These are phyloP conservation scores for Mycetomoellerius zeteki DNA, from an alignment of 1,140 invertebrate species.

Conservation along the genomic window DNA sequence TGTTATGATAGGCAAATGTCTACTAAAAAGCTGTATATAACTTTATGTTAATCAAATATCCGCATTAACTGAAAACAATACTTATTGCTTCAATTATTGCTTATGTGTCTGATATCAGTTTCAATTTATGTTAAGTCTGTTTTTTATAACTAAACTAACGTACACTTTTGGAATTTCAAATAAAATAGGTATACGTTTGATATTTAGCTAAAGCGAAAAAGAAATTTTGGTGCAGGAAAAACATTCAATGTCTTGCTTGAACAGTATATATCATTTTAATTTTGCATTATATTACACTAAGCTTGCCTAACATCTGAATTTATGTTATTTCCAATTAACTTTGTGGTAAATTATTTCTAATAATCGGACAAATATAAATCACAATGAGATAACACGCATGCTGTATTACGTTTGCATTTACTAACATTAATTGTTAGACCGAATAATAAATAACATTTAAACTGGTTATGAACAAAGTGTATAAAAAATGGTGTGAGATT, in stretches of 20 bases:
- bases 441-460: slow-evolving; percentile 3
- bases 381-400: neutral
- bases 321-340: neutral
- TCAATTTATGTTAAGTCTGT: neutral
- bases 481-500: neutral
- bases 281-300: slow-evolving; percentile 30
- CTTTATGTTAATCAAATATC: slow-evolving; percentile 13
- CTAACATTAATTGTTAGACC: neutral
- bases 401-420: neutral
- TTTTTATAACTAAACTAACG: too few species aligned
- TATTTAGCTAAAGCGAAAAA: too few species aligned
- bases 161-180: too few species aligned
- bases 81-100: neutral
- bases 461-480: neutral
- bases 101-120: slow-evolving; percentile 14
- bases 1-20: neutral
- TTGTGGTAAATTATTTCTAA: slow-evolving; percentile 14
- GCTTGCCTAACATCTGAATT: neutral
- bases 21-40: slow-evolving; percentile 9
- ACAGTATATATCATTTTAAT: neutral
- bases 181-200: too few species aligned
- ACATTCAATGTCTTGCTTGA: neutral
- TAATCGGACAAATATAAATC: neutral
- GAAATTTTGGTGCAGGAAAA: too few species aligned
- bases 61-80: neutral